A percentile compares a stretch with the other conserved stretches of the same genome.
Conservation (phyloP, 64 coral and sea anemone genomes). For the Dendrophyllia cribrosa region DNA sequence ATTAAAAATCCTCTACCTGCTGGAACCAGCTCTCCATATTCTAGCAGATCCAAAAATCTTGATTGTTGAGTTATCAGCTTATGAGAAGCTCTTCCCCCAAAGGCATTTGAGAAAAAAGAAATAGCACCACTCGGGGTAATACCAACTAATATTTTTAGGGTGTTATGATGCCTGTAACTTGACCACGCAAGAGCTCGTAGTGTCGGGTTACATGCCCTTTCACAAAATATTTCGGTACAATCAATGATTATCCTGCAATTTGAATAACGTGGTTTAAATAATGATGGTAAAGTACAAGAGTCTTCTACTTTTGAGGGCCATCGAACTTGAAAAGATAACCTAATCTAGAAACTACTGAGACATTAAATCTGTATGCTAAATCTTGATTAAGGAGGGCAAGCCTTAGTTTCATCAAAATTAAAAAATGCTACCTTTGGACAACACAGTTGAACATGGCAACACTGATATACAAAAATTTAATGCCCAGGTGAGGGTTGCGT, state of each 20-base stretch:
- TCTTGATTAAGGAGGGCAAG: not conserved
- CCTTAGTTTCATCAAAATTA: constrained; percentile 4
- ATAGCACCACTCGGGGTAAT: not conserved
- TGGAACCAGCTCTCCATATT: constrained; percentile 20
- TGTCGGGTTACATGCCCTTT: constrained; percentile 4
- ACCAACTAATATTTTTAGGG: constrained; percentile 9
- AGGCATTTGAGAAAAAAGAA: constrained; percentile 10
- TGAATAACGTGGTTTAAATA: constrained; percentile 57
- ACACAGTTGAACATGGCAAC: too few species aligned
- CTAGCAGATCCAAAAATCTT: constrained; percentile 11
- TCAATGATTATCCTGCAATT: constrained; percentile 62
- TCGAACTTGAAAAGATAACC: too few species aligned
- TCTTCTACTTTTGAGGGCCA: constrained; percentile 21
- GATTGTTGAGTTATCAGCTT: constrained; percentile 38
- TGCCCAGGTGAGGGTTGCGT: too few species aligned
- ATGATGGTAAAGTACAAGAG: constrained; percentile 14
- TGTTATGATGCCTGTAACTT: constrained; percentile 4
- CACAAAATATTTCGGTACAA: constrained; percentile 67
- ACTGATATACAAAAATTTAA: not conserved
- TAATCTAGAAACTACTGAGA: too few species aligned
- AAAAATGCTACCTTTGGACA: too few species aligned
- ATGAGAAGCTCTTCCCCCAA: constrained; percentile 9
- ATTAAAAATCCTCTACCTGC: constrained; percentile 52
- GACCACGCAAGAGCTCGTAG: not conserved
- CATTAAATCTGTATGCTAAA: too few species aligned